phyloP scores from a whole-genome alignment of 2,797 vertebrate genomes.

The Anableps anableps region DNA sequence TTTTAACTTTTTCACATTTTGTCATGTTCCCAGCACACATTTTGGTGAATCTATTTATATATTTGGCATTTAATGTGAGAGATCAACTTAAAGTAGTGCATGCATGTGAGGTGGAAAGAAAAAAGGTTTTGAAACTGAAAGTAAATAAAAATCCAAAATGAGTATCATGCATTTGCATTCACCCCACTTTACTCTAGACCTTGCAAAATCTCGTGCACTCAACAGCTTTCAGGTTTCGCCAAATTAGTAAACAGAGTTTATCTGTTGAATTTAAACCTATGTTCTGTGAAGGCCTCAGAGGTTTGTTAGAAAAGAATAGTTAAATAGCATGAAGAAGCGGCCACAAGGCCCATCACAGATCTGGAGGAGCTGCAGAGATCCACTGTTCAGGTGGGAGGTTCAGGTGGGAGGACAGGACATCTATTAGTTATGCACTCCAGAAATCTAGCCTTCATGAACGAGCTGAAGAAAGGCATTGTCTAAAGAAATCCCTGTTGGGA shows the following conservation, averaged over 20 bases:
- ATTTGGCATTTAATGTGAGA: not conserved
- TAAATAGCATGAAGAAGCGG: not conserved
- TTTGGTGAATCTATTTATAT: not conserved
- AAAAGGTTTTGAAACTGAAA: not conserved
- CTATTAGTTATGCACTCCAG: not conserved
- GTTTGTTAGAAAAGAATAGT: not conserved
- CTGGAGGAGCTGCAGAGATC: not conserved
- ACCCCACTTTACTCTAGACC: not conserved
- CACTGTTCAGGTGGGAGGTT: not conserved
- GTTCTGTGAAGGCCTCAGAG: not conserved
- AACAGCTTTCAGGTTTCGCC: not conserved
- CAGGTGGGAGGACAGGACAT: not conserved
- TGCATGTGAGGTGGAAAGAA: not conserved
- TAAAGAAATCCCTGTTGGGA: not conserved
- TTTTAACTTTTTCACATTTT: not conserved
- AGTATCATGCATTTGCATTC: not conserved
- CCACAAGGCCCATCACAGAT: not conserved
- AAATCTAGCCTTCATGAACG: not conserved
- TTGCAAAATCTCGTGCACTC: not conserved
- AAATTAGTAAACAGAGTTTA: not conserved
- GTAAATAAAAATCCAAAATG: not conserved
- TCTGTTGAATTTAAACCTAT: not conserved
- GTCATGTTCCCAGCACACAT: not conserved
- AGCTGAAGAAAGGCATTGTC: not conserved
- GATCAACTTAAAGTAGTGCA: not conserved